Conservation (phyloP, 2,888 invertebrate species). For the Troides aeacus region DNA sequence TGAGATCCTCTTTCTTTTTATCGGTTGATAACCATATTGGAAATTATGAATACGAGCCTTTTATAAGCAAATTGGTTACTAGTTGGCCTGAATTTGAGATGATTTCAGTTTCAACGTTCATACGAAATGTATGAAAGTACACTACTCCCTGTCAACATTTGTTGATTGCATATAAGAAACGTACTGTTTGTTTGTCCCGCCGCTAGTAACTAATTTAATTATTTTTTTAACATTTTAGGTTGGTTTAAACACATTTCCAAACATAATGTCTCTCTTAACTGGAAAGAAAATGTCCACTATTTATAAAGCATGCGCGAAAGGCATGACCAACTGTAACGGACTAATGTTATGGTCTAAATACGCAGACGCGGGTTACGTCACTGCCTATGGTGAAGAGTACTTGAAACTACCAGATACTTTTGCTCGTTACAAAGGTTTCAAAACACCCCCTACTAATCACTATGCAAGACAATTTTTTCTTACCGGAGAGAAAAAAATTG, state of each 20-base stretch:
- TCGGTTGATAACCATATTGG: too few relatives aligned
- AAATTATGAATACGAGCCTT: too few relatives aligned
- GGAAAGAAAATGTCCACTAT: constrained; percentile 80
- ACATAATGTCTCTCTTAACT: constrained; percentile 88
- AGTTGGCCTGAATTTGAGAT: too few relatives aligned
- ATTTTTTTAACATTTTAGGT: constrained; percentile 67
- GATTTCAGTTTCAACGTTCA: too few relatives aligned
- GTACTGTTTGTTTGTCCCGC: too few relatives aligned
- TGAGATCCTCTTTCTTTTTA: too few relatives aligned
- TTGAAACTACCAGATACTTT: constrained; percentile 84
- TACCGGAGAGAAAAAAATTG: constrained; percentile 77
- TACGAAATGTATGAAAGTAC: too few relatives aligned
- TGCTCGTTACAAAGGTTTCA: constrained; percentile 79
- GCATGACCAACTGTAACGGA: constrained; percentile 82
- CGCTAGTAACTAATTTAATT: neutral
- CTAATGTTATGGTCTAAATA: constrained; percentile 89
- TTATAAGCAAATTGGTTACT: too few relatives aligned
- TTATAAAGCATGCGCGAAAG: constrained; percentile 68
- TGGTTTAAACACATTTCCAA: constrained; percentile 93
- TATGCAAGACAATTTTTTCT: constrained; percentile 87
- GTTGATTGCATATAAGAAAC: neutral
- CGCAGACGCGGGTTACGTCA: constrained; percentile 83
- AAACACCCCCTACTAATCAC: constrained; percentile 87
- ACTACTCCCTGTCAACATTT: too few relatives aligned
- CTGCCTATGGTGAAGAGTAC: constrained; percentile 88